Conservation (phyloP, 2,113 vertebrate genomes). For the Apodemus speciosus region DNA sequence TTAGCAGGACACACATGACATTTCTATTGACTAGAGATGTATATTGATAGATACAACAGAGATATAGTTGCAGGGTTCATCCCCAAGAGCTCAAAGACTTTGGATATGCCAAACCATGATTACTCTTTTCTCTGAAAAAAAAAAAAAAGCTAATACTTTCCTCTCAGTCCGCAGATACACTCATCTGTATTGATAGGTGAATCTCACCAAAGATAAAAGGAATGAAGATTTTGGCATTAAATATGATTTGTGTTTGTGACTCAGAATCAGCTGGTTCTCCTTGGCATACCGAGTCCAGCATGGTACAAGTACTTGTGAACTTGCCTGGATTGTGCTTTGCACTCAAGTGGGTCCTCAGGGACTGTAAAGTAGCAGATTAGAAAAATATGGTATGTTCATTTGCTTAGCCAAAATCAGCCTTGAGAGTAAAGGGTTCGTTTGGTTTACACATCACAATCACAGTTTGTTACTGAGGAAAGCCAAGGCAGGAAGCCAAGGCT, state of each 20-base stretch:
- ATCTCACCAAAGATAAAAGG: not conserved
- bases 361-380: not conserved
- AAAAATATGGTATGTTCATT: not conserved
- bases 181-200: not conserved
- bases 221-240: not conserved
- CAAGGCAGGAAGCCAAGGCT: not conserved
- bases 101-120: not conserved
- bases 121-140: not conserved
- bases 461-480: not conserved
- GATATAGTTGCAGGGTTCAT: not conserved
- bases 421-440: not conserved
- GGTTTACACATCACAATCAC: not conserved
- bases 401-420: not conserved
- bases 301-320: conserved; percentile 23
- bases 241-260: conserved; percentile 57
- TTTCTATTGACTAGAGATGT: not conserved
- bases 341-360: conserved; percentile 29
- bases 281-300: conserved; percentile 21
- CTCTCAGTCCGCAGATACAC: not conserved
- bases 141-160: not conserved
- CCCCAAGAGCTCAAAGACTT: not conserved
- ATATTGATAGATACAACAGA: not conserved
- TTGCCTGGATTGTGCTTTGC: conserved; percentile 32
- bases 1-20: not conserved
- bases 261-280: conserved; percentile 10